Percentiles rank a stretch among this genome's conserved stretches.
These are phyloP conservation scores for Pygoscelis antarcticus DNA, from an alignment of 2,113 vertebrate species.

Conservation along the genomic window DNA sequence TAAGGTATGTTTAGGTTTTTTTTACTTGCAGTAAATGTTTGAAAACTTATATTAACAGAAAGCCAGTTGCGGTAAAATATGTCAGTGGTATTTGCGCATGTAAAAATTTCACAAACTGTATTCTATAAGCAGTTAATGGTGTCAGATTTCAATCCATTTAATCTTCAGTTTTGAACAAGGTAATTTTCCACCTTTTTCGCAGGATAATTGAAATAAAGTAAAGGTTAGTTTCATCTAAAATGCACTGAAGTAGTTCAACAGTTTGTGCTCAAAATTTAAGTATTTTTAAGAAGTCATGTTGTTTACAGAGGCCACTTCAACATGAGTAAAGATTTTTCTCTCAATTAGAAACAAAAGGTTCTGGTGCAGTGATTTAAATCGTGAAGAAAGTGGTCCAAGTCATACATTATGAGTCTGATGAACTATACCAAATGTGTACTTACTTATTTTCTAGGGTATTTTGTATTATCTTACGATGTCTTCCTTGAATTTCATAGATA, in stretches of 20 bases:
- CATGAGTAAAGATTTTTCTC: neutral
- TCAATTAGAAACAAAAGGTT: neutral
- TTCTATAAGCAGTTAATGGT: neutral
- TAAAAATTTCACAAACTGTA: neutral
- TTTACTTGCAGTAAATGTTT: neutral
- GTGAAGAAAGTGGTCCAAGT: neutral
- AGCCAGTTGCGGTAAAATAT: neutral
- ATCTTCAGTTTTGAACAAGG: neutral
- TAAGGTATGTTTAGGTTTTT: constrained; percentile 85
- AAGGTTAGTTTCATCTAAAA: neutral
- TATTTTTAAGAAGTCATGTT: neutral
- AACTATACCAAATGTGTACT: neutral
- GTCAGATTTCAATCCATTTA: neutral
- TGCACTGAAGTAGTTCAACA: neutral
- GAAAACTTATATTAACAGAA: neutral
- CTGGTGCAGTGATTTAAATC: neutral
- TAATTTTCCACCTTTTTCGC: neutral
- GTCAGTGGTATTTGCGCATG: neutral
- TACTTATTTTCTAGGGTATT: neutral
- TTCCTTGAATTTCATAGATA: neutral
- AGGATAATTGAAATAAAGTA: neutral
- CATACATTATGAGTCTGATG: neutral
- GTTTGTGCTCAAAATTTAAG: neutral
- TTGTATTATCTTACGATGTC: neutral
- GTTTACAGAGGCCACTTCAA: neutral